phyloP scores from a whole-genome alignment of 2,113 vertebrate species.

The Eira barbara region DNA sequence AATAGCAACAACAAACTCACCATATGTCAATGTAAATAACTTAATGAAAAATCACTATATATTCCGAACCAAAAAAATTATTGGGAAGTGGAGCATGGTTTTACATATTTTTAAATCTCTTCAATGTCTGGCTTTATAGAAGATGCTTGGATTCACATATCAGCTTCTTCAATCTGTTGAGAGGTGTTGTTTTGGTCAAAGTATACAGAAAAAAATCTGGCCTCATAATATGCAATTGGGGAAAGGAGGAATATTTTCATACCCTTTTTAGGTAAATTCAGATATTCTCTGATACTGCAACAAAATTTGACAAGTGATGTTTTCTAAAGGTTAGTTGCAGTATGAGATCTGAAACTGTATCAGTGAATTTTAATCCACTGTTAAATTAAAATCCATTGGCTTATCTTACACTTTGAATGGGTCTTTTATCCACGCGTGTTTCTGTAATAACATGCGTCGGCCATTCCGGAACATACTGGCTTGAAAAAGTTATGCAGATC shows the following conservation, averaged over 20 bases:
- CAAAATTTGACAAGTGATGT: background rate
- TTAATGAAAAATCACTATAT: background rate
- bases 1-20: background rate
- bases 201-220: background rate
- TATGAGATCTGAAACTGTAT: background rate
- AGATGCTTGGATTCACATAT: background rate
- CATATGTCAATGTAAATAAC: background rate
- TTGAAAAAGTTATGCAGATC: background rate
- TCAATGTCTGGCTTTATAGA: background rate
- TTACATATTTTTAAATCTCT: background rate
- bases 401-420: background rate
- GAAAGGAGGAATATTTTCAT: background rate
- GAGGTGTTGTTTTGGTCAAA: background rate
- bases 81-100: background rate
- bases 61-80: background rate
- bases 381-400: background rate
- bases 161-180: background rate
- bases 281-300: background rate
- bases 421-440: no score
- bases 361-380: background rate
- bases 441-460: background rate
- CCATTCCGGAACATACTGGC: background rate
- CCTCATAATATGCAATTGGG: background rate
- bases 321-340: background rate
- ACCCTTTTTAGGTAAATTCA: background rate